These are phyloP conservation scores for Anolis sagrei DNA, from an alignment of 2,113 vertebrate species.

Conservation along the genomic window DNA sequence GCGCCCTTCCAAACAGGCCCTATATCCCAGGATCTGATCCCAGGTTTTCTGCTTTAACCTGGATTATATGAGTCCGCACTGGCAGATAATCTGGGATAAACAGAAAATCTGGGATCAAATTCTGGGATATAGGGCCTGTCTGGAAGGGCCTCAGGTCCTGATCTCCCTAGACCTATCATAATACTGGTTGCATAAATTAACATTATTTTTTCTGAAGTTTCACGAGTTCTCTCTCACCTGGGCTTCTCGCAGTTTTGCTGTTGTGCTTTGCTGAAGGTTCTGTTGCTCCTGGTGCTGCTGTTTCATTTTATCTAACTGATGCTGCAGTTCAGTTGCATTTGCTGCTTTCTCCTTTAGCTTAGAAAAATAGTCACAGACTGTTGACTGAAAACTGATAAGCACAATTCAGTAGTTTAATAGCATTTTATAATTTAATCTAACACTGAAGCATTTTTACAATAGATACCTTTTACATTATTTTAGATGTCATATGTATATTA, in stretches of 20 bases:
- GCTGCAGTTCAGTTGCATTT: conserved; percentile 89
- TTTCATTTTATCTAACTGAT: conserved; percentile 94
- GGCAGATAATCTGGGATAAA: too few species aligned
- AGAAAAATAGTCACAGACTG: conserved; percentile 43
- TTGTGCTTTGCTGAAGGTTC: conserved; percentile 91
- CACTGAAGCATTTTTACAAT: conserved; percentile 29
- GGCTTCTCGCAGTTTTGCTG: conserved; percentile 92
- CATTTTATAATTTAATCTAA: conserved; percentile 22
- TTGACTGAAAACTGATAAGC: conserved; percentile 48
- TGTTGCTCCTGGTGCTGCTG: conserved; percentile 97
- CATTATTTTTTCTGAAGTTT: neutral
- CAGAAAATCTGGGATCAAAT: too few species aligned
- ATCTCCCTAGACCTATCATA: neutral
- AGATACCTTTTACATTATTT: conserved; percentile 36
- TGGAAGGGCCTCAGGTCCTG: too few species aligned
- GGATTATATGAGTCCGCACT: too few species aligned
- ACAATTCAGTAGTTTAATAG: conserved; percentile 28
- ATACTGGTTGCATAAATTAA: neutral
- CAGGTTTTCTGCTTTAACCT: too few species aligned
- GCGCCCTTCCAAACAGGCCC: too few species aligned
- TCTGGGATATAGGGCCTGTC: too few species aligned
- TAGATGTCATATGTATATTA: conserved; percentile 6
- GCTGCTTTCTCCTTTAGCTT: conserved; percentile 90
- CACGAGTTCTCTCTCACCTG: conserved; percentile 79
- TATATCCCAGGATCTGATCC: too few species aligned